These are phyloP conservation scores for Drosophila albomicans DNA, from an alignment of 1,140 invertebrate species.

Conservation along the genomic window DNA sequence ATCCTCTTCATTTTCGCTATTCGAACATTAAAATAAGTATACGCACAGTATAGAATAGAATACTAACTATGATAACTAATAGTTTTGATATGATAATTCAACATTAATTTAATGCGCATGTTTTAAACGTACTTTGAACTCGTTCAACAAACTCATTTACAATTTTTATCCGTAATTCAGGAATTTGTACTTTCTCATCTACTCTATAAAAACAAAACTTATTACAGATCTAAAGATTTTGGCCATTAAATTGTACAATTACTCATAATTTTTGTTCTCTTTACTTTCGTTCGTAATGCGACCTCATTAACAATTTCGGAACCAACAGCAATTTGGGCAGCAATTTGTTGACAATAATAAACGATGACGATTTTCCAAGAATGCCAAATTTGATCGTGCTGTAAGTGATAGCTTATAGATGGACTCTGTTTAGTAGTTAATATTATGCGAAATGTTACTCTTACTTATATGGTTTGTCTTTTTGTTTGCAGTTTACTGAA, in stretches of 20 bases:
- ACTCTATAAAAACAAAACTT: constrained; percentile 48
- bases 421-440: constrained; percentile 17
- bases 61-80: too few species aligned
- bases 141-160: constrained; percentile 41
- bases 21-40: too few species aligned
- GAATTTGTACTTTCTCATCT: constrained; percentile 60
- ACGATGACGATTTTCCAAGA: constrained; percentile 87
- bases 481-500: constrained; percentile 87
- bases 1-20: too few species aligned
- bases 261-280: constrained; percentile 63
- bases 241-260: constrained; percentile 54
- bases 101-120: constrained; percentile 62
- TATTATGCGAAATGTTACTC: constrained; percentile 30
- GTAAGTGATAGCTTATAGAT: constrained; percentile 86
- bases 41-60: too few species aligned
- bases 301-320: constrained; percentile 29
- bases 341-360: constrained; percentile 88
- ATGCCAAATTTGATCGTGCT: constrained; percentile 88
- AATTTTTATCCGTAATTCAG: constrained; percentile 53
- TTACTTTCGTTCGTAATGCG: constrained; percentile 58
- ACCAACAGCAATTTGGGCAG: constrained; percentile 88
- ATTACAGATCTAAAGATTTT: constrained; percentile 28
- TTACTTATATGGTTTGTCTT: constrained; percentile 12
- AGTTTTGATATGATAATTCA: constrained; percentile 25
- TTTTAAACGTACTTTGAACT: constrained; percentile 52